These are phyloP conservation scores for Gymnoscelis rufifasciata DNA, from an alignment of 2,888 invertebrate species.

Conservation along the genomic window DNA sequence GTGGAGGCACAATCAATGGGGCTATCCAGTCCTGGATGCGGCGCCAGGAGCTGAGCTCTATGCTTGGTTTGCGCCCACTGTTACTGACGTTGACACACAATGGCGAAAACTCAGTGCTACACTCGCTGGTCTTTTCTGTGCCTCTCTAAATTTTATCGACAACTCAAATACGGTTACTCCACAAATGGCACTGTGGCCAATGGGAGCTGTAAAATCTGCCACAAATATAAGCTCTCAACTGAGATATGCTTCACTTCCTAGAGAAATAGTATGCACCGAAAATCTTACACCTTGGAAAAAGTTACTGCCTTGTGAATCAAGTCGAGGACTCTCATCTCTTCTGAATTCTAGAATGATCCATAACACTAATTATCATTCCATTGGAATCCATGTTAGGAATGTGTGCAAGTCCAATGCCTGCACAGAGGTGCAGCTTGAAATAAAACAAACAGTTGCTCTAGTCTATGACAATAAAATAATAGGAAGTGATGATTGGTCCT, in stretches of 20 bases:
- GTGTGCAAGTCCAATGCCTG: slow-evolving; percentile 83
- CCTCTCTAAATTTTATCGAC: slow-evolving; percentile 96
- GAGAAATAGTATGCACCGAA: slow-evolving; percentile 99
- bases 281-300: slow-evolving; percentile 99
- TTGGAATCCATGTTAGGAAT: slow-evolving; percentile 90
- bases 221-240: slow-evolving; percentile 77
- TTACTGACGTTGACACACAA: slow-evolving; percentile 84
- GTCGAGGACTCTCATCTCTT: slow-evolving; percentile 90
- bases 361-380: slow-evolving; percentile 94
- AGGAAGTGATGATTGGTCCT: slow-evolving; percentile 88
- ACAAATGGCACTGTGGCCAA: slow-evolving; percentile 88
- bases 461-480: slow-evolving; percentile 90
- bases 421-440: slow-evolving; percentile 83
- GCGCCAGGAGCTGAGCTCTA: slow-evolving; percentile 96
- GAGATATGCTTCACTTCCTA: slow-evolving; percentile 93
- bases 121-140: slow-evolving; percentile 96
- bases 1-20: slow-evolving; percentile 97
- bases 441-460: slow-evolving; percentile 90
- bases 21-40: slow-evolving; percentile 92
- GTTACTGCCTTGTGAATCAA: slow-evolving; percentile 95
- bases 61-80: slow-evolving; percentile 91
- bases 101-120: slow-evolving; percentile 95
- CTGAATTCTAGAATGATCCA: slow-evolving; percentile 94
- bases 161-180: slow-evolving; percentile 90
- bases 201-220: slow-evolving; percentile 77